Evolutionary conservation across 1,140 invertebrate species (phyloP).

Genomic region (Sycophaga agraensis): DNA sequence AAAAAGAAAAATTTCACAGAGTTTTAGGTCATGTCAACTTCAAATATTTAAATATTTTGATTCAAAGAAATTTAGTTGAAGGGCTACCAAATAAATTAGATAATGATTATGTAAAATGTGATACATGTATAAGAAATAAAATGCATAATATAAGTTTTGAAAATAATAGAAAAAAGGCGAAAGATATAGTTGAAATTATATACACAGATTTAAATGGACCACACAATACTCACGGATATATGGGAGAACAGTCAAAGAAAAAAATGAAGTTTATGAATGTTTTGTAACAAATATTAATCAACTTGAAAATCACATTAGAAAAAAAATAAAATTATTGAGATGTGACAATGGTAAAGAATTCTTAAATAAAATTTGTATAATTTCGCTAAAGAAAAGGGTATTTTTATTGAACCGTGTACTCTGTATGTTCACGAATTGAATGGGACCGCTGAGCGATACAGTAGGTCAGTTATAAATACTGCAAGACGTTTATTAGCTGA

Average conservation of each 20-base stretch:
- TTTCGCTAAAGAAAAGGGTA: constrained; percentile 28
- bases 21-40: neutral
- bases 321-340: constrained; percentile 42
- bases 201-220: neutral
- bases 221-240: neutral
- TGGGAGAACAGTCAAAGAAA: neutral
- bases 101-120: neutral
- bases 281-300: constrained; percentile 34
- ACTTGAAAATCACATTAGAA: constrained; percentile 32
- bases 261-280: neutral
- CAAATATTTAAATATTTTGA: neutral
- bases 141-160: neutral
- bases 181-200: neutral
- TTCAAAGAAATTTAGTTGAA: neutral
- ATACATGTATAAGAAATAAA: neutral
- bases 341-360: constrained; percentile 51
- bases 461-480: constrained; percentile 1
- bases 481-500: constrained; percentile 1
- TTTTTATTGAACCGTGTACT: neutral
- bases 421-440: neutral
- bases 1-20: constrained; percentile 2
- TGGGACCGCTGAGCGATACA: neutral
- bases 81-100: neutral
- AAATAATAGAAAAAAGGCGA: neutral
- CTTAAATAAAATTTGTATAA: constrained; percentile 37